Percentiles rank a stretch among this genome's conserved stretches.
phyloP scores from a whole-genome alignment of 1,140 invertebrate genomes.

The Pseudomyrmex sp. region DNA sequence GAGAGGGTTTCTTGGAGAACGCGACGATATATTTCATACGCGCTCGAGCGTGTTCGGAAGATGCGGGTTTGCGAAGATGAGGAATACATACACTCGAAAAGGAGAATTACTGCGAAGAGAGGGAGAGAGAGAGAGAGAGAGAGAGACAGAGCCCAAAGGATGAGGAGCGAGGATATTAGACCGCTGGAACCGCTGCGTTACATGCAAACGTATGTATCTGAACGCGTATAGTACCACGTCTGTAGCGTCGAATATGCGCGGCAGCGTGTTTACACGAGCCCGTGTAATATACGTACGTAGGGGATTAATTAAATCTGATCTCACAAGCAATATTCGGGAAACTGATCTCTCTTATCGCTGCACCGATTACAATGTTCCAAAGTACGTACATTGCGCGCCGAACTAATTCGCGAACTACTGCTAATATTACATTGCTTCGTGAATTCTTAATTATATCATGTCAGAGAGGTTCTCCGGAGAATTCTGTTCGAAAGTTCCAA shows the following conservation, averaged over 20 bases:
- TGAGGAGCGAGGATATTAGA: constrained; percentile 59
- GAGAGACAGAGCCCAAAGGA: constrained; percentile 13
- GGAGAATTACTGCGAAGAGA: background rate
- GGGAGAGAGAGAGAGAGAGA: background rate
- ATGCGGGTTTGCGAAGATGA: constrained; percentile 10
- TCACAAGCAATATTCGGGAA: constrained; percentile 48
- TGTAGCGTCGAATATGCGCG: constrained; percentile 13
- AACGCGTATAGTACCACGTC: background rate
- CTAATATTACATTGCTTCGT: background rate
- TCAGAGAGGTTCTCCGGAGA: no score
- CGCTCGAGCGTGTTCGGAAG: background rate
- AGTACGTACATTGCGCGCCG: background rate
- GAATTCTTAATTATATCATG: background rate
- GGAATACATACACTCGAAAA: constrained; percentile 40
- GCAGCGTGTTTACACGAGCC: constrained; percentile 42
- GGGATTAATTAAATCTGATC: constrained; percentile 59
- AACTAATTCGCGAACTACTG: no score
- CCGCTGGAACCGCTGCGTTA: constrained; percentile 50
- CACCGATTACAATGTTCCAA: background rate
- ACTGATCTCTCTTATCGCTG: constrained; percentile 33
- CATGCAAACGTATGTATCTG: constrained; percentile 21
- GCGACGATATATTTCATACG: constrained; percentile 1
- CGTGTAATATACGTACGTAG: constrained; percentile 49
- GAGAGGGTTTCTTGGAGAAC: background rate
- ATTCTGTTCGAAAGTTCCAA: no score